Percentiles rank a stretch among this genome's conserved stretches.
phyloP scores from a whole-genome alignment of 2,888 invertebrate species.

The Macroteleia sp. region DNA sequence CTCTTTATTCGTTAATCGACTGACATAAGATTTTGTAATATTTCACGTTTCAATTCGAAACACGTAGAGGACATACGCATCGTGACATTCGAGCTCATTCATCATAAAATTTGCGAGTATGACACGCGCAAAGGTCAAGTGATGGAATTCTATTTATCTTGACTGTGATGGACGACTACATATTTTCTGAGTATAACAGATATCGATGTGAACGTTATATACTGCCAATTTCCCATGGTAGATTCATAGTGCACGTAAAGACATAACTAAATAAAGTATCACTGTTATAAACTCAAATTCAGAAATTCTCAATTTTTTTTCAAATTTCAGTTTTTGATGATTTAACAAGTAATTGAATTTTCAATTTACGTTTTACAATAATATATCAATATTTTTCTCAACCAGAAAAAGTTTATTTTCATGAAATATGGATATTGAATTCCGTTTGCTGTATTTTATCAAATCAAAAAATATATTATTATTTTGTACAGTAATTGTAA shows the following conservation, averaged over 20 bases:
- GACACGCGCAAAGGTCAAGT: constrained; percentile 58
- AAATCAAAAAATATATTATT: too few species aligned
- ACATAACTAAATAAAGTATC: not conserved
- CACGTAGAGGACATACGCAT: constrained; percentile 3
- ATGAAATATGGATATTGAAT: too few species aligned
- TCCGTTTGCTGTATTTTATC: too few species aligned
- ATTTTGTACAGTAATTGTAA: too few species aligned
- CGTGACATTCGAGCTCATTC: constrained; percentile 33
- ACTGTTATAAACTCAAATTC: too few species aligned
- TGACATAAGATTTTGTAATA: constrained; percentile 29
- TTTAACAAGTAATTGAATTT: too few species aligned
- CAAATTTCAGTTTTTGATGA: too few species aligned
- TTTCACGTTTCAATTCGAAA: constrained; percentile 17
- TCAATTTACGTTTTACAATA: too few species aligned
- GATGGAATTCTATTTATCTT: constrained; percentile 53
- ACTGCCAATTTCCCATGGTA: constrained; percentile 30
- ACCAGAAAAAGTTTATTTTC: too few species aligned
- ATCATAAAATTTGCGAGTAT: constrained; percentile 48
- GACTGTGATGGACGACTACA: constrained; percentile 47
- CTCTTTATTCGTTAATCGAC: too few species aligned
- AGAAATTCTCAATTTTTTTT: too few species aligned
- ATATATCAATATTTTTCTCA: too few species aligned
- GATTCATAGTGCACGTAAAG: constrained; percentile 3
- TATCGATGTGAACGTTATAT: constrained; percentile 36
- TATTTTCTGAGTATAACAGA: constrained; percentile 16